Percentiles rank a stretch among this genome's conserved stretches.
These are phyloP conservation scores for Rhineura floridana DNA, from an alignment of 2,113 vertebrate genomes.

Conservation along the genomic window DNA sequence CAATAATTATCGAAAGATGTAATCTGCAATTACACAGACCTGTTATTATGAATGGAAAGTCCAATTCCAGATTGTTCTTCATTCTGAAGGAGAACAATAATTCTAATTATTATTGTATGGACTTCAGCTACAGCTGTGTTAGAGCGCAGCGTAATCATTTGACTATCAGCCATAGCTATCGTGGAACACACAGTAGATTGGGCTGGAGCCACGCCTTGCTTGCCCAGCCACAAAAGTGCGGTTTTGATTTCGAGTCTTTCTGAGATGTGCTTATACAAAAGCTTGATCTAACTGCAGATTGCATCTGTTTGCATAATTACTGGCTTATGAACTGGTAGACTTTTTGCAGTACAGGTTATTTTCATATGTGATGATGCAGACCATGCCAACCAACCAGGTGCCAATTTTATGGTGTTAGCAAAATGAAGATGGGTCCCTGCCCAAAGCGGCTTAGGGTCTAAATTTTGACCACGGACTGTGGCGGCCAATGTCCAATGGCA, in stretches of 20 bases:
- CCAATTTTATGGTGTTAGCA: neutral
- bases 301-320: conserved; percentile 27
- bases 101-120: conserved; percentile 43
- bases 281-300: neutral
- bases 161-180: neutral
- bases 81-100: conserved; percentile 29
- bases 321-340: conserved; percentile 14
- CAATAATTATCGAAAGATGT: conserved; percentile 24
- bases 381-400: neutral
- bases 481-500: too few species aligned
- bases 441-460: neutral
- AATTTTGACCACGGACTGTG: too few species aligned
- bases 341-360: conserved; percentile 13
- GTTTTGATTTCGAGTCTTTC: neutral
- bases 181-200: neutral
- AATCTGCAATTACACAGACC: conserved; percentile 13
- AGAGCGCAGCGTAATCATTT: neutral
- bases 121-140: conserved; percentile 22
- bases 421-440: neutral
- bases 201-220: neutral
- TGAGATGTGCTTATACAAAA: neutral
- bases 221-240: neutral
- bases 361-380: neutral
- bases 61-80: conserved; percentile 2
- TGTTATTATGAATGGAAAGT: neutral